Base-by-base conservation (phyloP, 2,797 vertebrate genomes). In the Acomys russatus region DNA sequence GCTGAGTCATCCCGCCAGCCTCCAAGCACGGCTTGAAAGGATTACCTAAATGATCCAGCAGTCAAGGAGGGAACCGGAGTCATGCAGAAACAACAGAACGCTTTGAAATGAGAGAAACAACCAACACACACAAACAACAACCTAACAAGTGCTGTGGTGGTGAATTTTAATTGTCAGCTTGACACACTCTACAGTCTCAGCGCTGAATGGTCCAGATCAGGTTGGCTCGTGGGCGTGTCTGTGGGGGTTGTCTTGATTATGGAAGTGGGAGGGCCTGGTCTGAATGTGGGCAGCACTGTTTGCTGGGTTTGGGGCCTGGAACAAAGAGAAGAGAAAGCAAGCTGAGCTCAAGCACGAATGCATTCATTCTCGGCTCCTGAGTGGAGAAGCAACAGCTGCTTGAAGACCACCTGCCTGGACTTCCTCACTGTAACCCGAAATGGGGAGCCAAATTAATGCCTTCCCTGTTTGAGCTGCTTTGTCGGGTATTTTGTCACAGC, bases 271-370 rank as follows among this genome's bases (percentile, higher is more conserved):
- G 30, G 79, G 12, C 23, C 30, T 3, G 11, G 11, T 20, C 83
- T 51, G 30, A 14, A 68, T 68, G 44, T 14, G 64, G 30, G 18
- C 30, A n/a, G 64, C 8, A 28, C 28, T 3, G 20, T n/a, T 51
- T 20, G 2, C 66, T 83, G 14, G 22, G 61, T 64, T 66, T 49
- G 61, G 64, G 20, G 49, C 83, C 33, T 2, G 23, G 83, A 54
- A n/a, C 15, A 23, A 18, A n/a, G 44, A 51, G n/a, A 85, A 44
- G 38, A 66, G 49, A n/a, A 54, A 1, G 49, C 18, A 14, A 23
- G 30, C 49, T 1, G 30, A 25, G 49, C 18, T 4, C 64, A 15
- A n/a, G 11, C 11, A 54, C 9, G 4, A 3, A 51, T 0, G 1
- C 17, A 2, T 1, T 25, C n/a, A 3, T 38, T 33, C 82, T 51